Conservation (phyloP, 2,113 vertebrate genomes). For the Hippocampus barbouri region DNA sequence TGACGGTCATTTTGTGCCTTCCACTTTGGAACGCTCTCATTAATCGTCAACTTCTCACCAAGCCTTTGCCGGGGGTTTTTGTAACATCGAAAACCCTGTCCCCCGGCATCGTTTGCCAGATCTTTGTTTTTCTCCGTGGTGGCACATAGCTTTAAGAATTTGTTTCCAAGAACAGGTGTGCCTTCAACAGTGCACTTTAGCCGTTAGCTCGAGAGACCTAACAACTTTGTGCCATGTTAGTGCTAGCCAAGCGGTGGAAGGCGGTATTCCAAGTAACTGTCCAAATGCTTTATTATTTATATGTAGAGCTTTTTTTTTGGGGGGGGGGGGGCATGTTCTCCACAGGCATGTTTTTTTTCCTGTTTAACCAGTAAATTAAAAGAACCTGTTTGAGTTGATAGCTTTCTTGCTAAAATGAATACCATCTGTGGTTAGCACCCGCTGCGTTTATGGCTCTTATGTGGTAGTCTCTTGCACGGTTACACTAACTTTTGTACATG, state of each 20-base stretch:
- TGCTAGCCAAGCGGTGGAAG: not conserved
- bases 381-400: constrained; percentile 9
- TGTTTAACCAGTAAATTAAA: constrained; percentile 25
- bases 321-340: not conserved
- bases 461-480: constrained; percentile 10
- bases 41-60: too few species aligned
- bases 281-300: not conserved
- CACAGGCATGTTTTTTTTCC: not conserved
- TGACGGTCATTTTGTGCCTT: too few species aligned
- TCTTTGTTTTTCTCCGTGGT: too few species aligned
- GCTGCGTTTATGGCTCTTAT: constrained; percentile 19
- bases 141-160: too few species aligned
- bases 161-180: too few species aligned
- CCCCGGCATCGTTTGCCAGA: too few species aligned
- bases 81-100: too few species aligned
- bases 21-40: too few species aligned
- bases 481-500: not conserved
- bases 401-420: constrained; percentile 25
- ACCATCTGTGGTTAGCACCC: constrained; percentile 28
- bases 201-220: too few species aligned
- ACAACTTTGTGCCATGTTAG: too few species aligned
- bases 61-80: too few species aligned
- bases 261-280: not conserved
- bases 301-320: not conserved
- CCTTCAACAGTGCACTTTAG: too few species aligned